Conservation (phyloP, 2,113 vertebrate species). For the Bagarius yarrelli region DNA sequence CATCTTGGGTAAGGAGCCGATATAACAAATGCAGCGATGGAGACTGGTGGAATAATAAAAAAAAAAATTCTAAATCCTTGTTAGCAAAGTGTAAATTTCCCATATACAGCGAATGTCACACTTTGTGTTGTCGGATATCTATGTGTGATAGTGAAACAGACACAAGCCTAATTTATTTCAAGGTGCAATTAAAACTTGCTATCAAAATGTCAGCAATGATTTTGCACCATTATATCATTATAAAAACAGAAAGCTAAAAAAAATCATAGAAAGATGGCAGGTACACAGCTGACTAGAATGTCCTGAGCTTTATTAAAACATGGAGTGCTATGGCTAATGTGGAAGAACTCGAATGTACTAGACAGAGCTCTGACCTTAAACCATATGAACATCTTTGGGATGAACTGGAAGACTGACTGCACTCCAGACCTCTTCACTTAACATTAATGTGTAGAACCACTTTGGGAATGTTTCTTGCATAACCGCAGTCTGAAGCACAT, state of each 20-base stretch:
- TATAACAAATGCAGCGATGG: not conserved
- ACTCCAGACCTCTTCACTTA: too few species aligned
- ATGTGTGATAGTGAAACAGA: not conserved
- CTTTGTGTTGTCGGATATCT: not conserved
- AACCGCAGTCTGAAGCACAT: too few species aligned
- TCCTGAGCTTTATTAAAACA: too few species aligned
- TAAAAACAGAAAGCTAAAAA: not conserved
- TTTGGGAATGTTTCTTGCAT: too few species aligned
- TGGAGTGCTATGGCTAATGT: too few species aligned
- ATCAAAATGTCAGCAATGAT: not conserved
- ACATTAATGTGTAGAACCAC: too few species aligned
- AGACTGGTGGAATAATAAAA: not conserved
- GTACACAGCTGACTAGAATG: too few species aligned
- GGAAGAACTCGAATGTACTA: too few species aligned
- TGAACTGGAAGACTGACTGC: too few species aligned
- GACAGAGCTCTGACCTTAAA: too few species aligned
- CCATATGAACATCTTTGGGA: too few species aligned
- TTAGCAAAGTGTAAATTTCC: not conserved
- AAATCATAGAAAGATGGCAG: not conserved
- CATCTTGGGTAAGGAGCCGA: not conserved
- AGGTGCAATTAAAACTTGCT: not conserved
- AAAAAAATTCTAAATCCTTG: not conserved
- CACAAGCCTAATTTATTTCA: constrained; percentile 4
- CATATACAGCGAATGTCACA: constrained; percentile 4
- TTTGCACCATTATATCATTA: too few species aligned